Conservation (phyloP, 37 sponge, comb jelly and placozoan genomes). For the Mnemiopsis leidyi region DNA sequence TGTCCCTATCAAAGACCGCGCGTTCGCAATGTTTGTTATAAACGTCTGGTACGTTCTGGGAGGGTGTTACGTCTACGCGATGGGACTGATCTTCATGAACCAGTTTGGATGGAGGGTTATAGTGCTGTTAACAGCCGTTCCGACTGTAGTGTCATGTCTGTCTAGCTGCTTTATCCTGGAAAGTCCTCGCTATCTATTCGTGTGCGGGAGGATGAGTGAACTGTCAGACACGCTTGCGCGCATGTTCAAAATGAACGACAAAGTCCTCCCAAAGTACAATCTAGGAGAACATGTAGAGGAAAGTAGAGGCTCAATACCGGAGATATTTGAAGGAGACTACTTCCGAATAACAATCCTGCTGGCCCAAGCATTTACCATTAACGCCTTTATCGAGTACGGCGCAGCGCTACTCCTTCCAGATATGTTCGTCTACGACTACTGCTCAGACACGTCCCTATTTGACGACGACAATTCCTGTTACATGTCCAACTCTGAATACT, state of each 20-base stretch:
- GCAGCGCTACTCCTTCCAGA: background rate
- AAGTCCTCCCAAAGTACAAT: background rate
- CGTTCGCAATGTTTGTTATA: background rate
- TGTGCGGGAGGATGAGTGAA: background rate
- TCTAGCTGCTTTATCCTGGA: background rate
- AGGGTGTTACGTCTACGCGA: background rate
- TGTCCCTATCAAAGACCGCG: background rate
- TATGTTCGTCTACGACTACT: background rate
- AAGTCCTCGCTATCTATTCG: constrained; percentile 1
- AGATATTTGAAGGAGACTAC: background rate
- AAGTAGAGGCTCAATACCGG: background rate
- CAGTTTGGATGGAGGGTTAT: background rate
- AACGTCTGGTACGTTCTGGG: background rate
- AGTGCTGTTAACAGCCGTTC: background rate
- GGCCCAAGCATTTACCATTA: background rate
- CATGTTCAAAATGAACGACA: background rate
- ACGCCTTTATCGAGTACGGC: background rate
- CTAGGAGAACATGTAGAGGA: background rate
- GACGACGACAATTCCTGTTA: background rate
- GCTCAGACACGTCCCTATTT: background rate
- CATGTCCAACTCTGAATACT: background rate
- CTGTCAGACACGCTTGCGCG: background rate
- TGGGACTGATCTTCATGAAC: constrained; percentile 9
- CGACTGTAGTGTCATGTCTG: background rate
- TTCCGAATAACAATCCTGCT: background rate